A percentile compares a stretch with the other conserved stretches of the same genome.
These are phyloP conservation scores for Drosophila ezoana DNA, from an alignment of 2,888 invertebrate species.

Conservation along the genomic window DNA sequence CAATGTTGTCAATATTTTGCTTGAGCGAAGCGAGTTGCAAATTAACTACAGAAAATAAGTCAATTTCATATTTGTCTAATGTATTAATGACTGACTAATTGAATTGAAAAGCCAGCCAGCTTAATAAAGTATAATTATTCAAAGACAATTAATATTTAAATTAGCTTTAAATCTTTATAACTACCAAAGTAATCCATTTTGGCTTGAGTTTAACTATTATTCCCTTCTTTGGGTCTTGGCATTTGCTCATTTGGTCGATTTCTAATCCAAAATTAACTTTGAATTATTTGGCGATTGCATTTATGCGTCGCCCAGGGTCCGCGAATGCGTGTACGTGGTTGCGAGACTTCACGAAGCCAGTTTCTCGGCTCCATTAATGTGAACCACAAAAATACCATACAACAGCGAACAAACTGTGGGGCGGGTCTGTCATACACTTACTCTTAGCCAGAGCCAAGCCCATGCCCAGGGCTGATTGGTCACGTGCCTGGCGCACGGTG, in stretches of 20 bases:
- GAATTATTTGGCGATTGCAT: slow-evolving; percentile 64
- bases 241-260: slow-evolving; percentile 20
- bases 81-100: no score
- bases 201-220: not conserved
- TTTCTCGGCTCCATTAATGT: slow-evolving; percentile 43
- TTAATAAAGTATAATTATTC: no score
- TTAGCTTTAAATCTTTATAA: no score
- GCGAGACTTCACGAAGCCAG: slow-evolving; percentile 11
- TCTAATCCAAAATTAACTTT: slow-evolving; percentile 45
- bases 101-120: no score
- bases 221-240: not conserved
- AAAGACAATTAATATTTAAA: no score
- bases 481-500: slow-evolving; percentile 62
- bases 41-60: no score
- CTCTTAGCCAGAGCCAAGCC: slow-evolving; percentile 12
- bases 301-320: slow-evolving; percentile 30
- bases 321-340: slow-evolving; percentile 43
- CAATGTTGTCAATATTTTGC: no score
- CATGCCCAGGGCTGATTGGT: slow-evolving; percentile 59
- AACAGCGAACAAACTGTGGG: slow-evolving; percentile 17
- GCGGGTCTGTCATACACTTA: slow-evolving; percentile 25
- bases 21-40: no score
- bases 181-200: not conserved
- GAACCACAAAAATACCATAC: slow-evolving; percentile 26
- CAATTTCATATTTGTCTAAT: no score